These are phyloP conservation scores for Bos indicus DNA, from an alignment of 2,113 vertebrate species.

Conservation along the genomic window DNA sequence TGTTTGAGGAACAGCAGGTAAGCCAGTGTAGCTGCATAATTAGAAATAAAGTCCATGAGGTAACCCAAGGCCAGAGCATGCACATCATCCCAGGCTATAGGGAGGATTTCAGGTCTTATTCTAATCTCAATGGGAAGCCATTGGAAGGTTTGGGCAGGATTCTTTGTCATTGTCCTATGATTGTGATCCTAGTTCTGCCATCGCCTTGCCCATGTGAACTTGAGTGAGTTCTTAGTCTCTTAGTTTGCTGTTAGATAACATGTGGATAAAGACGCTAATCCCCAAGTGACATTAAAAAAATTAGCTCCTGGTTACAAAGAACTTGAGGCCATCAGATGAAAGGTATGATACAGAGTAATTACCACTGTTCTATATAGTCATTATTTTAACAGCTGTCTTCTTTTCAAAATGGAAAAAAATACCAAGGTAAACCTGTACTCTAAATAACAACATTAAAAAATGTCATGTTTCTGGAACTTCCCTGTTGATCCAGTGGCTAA, in stretches of 20 bases:
- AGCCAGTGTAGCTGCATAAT: neutral
- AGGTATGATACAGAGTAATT: neutral
- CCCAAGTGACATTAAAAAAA: neutral
- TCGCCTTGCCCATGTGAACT: neutral
- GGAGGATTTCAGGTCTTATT: neutral
- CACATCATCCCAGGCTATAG: neutral
- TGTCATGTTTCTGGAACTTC: conserved; percentile 17
- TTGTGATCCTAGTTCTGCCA: neutral
- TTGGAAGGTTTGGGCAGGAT: neutral
- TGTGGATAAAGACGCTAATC: neutral
- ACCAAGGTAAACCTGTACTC: neutral
- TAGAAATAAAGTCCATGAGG: neutral
- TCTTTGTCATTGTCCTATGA: neutral
- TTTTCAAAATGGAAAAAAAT: neutral
- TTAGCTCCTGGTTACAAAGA: conserved; percentile 24
- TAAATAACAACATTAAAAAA: neutral
- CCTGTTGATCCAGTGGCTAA: neutral
- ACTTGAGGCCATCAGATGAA: neutral
- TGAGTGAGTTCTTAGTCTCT: neutral
- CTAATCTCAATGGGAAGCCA: neutral
- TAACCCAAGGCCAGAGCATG: neutral
- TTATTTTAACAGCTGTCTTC: conserved; percentile 27
- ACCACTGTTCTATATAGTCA: neutral
- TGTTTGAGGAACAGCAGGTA: neutral
- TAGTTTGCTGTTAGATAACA: neutral